Evolutionary conservation across 2,888 invertebrate genomes (phyloP).

Genomic region (Rutpela maculata): DNA sequence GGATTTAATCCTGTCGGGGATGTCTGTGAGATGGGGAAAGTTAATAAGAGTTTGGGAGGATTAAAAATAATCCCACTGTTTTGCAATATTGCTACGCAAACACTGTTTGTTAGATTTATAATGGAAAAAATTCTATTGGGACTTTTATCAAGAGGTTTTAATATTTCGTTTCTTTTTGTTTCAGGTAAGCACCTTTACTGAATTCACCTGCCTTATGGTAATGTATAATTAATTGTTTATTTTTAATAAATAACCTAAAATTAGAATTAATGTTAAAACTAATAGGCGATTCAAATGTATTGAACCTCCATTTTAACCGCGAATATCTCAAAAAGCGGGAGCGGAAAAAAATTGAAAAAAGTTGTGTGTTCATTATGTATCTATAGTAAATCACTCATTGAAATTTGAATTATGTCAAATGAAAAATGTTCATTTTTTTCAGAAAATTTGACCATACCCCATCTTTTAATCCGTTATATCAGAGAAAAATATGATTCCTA

Average conservation of each 20-base stretch:
- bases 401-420: too few relatives aligned
- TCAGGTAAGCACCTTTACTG: conserved; percentile 46
- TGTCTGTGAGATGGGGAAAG: conserved; percentile 72
- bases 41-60: conserved; percentile 75
- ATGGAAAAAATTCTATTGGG: conserved; percentile 48
- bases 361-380: too few relatives aligned
- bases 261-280: too few relatives aligned
- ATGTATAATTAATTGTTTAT: conserved; percentile 17
- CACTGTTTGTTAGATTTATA: conserved; percentile 56
- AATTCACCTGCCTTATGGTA: conserved; percentile 25
- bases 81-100: conserved; percentile 72
- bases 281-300: too few relatives aligned
- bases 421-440: too few relatives aligned
- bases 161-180: conserved; percentile 49
- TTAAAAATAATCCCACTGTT: conserved; percentile 75
- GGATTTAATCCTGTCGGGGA: conserved; percentile 74
- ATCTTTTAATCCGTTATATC: too few relatives aligned
- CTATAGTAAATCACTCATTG: too few relatives aligned
- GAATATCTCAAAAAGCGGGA: too few relatives aligned
- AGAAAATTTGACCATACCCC: too few relatives aligned
- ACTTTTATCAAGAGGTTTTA: conserved; percentile 37
- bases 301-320: too few relatives aligned
- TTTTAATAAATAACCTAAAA: not conserved
- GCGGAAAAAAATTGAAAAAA: too few relatives aligned
- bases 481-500: too few relatives aligned